Evolutionary conservation across 2,113 vertebrate genomes (phyloP).

Genomic region (Excalfactoria chinensis): DNA sequence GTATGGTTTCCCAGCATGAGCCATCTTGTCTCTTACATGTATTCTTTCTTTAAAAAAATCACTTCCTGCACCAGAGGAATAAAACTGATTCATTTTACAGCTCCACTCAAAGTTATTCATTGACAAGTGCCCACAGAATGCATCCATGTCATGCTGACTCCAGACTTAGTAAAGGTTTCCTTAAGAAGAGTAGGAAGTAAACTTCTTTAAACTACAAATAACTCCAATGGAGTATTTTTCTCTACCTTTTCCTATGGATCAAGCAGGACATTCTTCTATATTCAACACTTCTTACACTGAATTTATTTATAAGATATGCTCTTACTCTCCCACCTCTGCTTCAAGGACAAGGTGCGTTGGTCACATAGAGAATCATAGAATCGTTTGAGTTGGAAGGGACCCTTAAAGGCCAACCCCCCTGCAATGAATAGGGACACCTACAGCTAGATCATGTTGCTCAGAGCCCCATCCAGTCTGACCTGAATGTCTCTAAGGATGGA

Average conservation of each 20-base stretch:
- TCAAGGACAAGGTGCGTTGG: background rate
- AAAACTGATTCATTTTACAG: slow-evolving; percentile 28
- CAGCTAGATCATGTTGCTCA: background rate
- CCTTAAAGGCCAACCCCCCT: background rate
- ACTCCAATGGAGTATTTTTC: background rate
- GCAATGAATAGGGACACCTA: background rate
- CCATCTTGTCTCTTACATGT: slow-evolving; percentile 55
- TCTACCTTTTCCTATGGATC: background rate
- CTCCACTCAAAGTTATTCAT: slow-evolving; percentile 44
- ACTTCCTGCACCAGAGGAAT: slow-evolving; percentile 10
- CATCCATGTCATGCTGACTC: background rate
- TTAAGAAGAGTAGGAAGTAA: background rate
- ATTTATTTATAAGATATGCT: background rate
- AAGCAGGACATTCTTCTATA: background rate
- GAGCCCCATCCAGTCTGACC: background rate
- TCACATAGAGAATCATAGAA: background rate
- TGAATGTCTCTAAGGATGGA: too few species aligned
- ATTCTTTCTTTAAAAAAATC: background rate
- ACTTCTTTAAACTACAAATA: background rate
- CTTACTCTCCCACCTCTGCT: background rate
- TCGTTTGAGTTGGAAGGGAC: background rate
- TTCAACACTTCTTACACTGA: background rate
- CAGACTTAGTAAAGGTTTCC: background rate
- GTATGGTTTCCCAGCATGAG: slow-evolving; percentile 9
- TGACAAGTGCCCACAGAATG: background rate